These are phyloP conservation scores for Nephrotoma appendiculata DNA, from an alignment of 2,888 invertebrate genomes.

Conservation along the genomic window DNA sequence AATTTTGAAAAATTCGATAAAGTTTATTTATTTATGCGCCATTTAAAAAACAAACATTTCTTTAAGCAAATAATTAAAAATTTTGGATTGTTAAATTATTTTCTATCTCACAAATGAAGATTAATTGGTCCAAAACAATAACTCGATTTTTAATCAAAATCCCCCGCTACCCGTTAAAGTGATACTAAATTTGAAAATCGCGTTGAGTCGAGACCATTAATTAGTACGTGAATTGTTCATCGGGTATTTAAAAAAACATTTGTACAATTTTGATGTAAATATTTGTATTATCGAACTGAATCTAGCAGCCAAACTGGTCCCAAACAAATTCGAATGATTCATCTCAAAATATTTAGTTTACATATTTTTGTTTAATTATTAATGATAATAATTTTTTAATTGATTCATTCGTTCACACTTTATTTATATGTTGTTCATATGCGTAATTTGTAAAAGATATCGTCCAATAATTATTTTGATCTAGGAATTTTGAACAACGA, in stretches of 20 bases:
- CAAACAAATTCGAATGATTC: background rate
- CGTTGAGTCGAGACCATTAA: background rate
- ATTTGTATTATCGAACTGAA: background rate
- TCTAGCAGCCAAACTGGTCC: background rate
- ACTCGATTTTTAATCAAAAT: background rate
- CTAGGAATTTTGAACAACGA: background rate
- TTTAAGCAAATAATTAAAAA: background rate
- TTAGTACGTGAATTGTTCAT: background rate
- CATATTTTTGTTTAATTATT: background rate
- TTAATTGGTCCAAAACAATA: background rate
- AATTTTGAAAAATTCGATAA: background rate
- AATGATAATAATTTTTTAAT: background rate
- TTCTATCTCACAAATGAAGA: background rate
- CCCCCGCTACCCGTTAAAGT: background rate
- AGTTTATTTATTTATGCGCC: background rate
- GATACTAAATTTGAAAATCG: background rate
- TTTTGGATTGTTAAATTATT: background rate
- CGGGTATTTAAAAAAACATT: background rate
- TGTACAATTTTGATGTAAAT: background rate
- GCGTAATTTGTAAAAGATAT: background rate
- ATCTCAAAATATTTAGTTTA: background rate
- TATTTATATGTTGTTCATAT: background rate
- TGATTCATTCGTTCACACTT: background rate
- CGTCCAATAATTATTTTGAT: background rate
- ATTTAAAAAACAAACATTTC: background rate